A percentile compares a stretch with the other conserved stretches of the same genome.
phyloP scores from a whole-genome alignment of 2,113 vertebrate genomes.

The Naja naja region DNA sequence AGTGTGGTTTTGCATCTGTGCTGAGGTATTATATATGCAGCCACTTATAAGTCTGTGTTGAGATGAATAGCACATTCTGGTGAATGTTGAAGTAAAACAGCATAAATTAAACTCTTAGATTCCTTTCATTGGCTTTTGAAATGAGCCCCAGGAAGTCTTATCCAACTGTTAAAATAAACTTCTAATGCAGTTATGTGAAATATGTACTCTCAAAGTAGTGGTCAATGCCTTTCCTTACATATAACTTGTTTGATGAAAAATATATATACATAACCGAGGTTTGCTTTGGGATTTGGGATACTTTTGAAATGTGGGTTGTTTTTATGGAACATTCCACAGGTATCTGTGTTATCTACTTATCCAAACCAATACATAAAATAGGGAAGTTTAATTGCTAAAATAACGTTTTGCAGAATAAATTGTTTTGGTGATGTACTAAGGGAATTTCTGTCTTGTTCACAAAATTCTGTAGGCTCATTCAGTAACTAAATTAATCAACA shows the following conservation, averaged over 20 bases:
- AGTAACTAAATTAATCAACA: slow-evolving; percentile 4
- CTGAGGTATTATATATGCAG: neutral
- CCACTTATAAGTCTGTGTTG: neutral
- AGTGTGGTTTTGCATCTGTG: no score
- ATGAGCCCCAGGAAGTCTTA: slow-evolving; percentile 31
- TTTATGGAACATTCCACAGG: slow-evolving; percentile 40
- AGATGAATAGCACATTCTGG: neutral
- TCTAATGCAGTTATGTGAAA: slow-evolving; percentile 35
- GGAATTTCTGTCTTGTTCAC: slow-evolving; percentile 20
- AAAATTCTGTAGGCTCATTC: slow-evolving; percentile 26
- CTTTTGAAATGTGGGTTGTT: slow-evolving; percentile 53
- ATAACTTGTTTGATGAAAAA: slow-evolving; percentile 39
- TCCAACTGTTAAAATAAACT: slow-evolving; percentile 44
- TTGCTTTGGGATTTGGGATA: slow-evolving; percentile 46
- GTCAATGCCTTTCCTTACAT: slow-evolving; percentile 31
- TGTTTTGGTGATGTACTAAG: slow-evolving; percentile 42
- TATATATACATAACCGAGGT: slow-evolving; percentile 43
- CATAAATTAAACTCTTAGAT: neutral
- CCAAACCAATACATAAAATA: slow-evolving; percentile 46
- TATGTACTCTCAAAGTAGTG: slow-evolving; percentile 25
- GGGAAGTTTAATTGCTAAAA: slow-evolving; percentile 47
- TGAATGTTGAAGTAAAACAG: neutral
- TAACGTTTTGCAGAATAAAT: slow-evolving; percentile 31
- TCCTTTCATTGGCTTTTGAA: neutral
- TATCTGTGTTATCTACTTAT: slow-evolving; percentile 26